phyloP scores from a whole-genome alignment of 2,888 invertebrate genomes.

The Noctua janthina region DNA sequence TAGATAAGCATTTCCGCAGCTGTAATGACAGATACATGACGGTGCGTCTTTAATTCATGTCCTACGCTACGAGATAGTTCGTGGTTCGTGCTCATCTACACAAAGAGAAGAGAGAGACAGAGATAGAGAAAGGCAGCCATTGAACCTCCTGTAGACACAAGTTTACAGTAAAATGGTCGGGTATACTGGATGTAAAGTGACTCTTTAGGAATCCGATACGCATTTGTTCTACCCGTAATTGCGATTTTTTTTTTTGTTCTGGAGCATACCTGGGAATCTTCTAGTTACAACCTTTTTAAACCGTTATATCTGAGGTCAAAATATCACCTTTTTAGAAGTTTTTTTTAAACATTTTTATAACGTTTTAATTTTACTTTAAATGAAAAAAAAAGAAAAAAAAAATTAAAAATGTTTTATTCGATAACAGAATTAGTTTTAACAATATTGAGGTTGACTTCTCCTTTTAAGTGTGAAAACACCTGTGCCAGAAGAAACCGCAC shows the following conservation, averaged over 20 bases:
- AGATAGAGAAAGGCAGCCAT: background rate
- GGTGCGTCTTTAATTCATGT: constrained; percentile 46
- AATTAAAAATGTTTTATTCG: too few relatives aligned
- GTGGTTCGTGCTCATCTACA: constrained; percentile 9
- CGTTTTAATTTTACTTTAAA: too few relatives aligned
- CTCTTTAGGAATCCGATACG: background rate
- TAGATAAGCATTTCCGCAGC: background rate
- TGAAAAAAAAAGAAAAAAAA: too few relatives aligned
- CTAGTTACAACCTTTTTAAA: too few relatives aligned
- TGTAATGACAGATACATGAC: constrained; percentile 45
- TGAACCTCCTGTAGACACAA: background rate
- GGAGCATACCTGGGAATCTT: too few relatives aligned
- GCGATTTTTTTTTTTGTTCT: background rate
- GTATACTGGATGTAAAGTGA: background rate
- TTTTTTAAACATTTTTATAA: too few relatives aligned
- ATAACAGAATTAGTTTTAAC: too few relatives aligned
- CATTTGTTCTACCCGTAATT: background rate
- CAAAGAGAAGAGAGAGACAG: background rate
- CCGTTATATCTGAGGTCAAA: too few relatives aligned
- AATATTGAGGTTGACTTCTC: too few relatives aligned
- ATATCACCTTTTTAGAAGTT: too few relatives aligned
- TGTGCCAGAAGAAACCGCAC: too few relatives aligned
- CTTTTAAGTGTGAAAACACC: too few relatives aligned
- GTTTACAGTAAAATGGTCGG: background rate
- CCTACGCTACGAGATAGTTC: constrained; percentile 1